These are phyloP conservation scores for Acanthis flammea DNA, from an alignment of 2,797 vertebrate species.

Conservation along the genomic window DNA sequence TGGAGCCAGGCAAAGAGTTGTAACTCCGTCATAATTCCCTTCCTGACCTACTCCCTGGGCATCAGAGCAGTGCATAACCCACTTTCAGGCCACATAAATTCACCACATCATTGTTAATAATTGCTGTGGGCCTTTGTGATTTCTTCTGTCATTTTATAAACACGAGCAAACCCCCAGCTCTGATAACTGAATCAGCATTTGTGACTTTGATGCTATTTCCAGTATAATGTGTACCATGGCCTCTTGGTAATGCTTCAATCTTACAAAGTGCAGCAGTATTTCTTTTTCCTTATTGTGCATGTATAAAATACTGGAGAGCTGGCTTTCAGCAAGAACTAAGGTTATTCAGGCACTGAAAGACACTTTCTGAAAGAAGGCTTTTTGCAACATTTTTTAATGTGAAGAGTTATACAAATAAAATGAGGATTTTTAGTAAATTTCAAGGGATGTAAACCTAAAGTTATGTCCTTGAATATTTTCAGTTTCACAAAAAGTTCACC, in stretches of 20 bases:
- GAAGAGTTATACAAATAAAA: background rate
- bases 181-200: constrained; percentile 45
- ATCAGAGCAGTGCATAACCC: background rate
- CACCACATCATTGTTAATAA: constrained; percentile 20
- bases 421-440: background rate
- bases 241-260: background rate
- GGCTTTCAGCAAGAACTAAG: background rate
- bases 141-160: constrained; percentile 36
- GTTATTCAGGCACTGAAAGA: background rate
- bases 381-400: background rate
- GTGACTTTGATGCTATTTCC: constrained; percentile 38
- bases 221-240: background rate
- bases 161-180: background rate
- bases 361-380: background rate
- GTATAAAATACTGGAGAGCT: background rate
- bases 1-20: background rate
- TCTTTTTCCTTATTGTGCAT: background rate
- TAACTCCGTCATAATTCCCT: background rate
- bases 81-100: constrained; percentile 21
- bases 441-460: background rate
- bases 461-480: background rate
- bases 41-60: background rate
- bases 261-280: background rate
- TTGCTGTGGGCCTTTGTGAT: constrained; percentile 40
- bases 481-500: background rate